Evolutionary conservation across 2,888 invertebrate genomes (phyloP), one percentile per base, ranked within the genome.

Genomic region (Andrena praecox): DNA sequence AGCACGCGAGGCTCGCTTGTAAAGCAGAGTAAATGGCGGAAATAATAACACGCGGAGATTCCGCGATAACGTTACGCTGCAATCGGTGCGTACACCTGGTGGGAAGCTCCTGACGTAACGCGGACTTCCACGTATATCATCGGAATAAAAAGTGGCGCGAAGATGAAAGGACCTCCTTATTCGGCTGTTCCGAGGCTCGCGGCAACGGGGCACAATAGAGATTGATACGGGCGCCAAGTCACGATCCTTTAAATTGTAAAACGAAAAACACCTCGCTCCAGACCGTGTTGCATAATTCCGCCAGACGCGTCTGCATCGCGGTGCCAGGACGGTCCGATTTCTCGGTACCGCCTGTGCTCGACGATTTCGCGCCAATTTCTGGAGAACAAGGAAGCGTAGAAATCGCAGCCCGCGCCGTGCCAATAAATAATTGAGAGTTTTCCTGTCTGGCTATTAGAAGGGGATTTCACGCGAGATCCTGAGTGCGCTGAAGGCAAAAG

Each of bases 161-260:
- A 82, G 63, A 74, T 60, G 71, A 68, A 75, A 71, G 74, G 60
- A 71, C 67, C 77, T 70, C 50, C 56, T 81, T 76, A 63, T 59
- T 60, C 70, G 66, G 33, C 33, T 68, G 63, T 75, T 77, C 24
- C 72, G 52, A 74, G 73, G 31, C 64, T 16, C 70, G 62, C 74
- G 50, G n/a, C 75, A 59, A 35, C 71, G 54, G 24, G 62, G 60
- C 29, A 54, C 68, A 80, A 77, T 82, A 59, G 69, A 85, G 87
- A 77, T 81, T 77, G 81, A 83, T 85, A 72, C 83, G 68, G 54
- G 64, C 64, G 74, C 79, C 72, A 79, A 82, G 73, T 78, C 72
- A 80, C 74, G 82, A 77, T 77, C 79, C 63, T 68, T 68, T 59
- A 56, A 87, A 82, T 81, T 68, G 72, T 62, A 70, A 60, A 71